These are phyloP conservation scores for Lycocerus yunnanus DNA, from an alignment of 2,888 invertebrate species.

Conservation along the genomic window DNA sequence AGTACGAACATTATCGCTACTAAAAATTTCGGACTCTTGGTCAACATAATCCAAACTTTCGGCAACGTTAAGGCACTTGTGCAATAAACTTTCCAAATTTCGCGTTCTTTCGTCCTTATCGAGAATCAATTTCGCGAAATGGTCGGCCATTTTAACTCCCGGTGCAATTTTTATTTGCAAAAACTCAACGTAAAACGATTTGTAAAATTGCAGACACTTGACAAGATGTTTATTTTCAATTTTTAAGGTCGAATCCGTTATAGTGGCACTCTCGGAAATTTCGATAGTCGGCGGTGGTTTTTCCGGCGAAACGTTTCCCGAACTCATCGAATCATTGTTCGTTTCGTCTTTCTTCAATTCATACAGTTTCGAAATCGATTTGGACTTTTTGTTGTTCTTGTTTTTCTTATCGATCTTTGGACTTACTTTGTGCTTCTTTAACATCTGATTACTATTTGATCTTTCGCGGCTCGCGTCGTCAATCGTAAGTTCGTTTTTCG, in stretches of 20 bases:
- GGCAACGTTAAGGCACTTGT: constrained; percentile 43
- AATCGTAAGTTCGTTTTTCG: constrained; percentile 53
- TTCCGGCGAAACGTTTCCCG: constrained; percentile 18
- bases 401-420: constrained; percentile 62
- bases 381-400: constrained; percentile 62
- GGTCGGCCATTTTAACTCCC: constrained; percentile 54
- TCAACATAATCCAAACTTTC: constrained; percentile 8
- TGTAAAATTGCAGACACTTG: constrained; percentile 52
- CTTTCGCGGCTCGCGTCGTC: constrained; percentile 50
- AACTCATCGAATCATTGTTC: constrained; percentile 40
- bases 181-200: constrained; percentile 51
- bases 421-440: constrained; percentile 54
- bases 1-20: background rate
- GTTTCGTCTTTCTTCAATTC: constrained; percentile 60
- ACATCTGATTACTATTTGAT: constrained; percentile 56
- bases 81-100: constrained; percentile 52
- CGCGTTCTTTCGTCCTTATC: constrained; percentile 57
- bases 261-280: background rate
- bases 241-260: constrained; percentile 36
- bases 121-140: constrained; percentile 56
- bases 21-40: background rate
- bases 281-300: constrained; percentile 20
- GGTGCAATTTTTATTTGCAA: constrained; percentile 57
- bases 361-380: constrained; percentile 61
- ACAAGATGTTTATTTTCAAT: constrained; percentile 53